Percentiles rank a stretch among this genome's conserved stretches.
These are phyloP conservation scores for Lacerta bilineata DNA, from an alignment of 2,797 vertebrate species.

Conservation along the genomic window DNA sequence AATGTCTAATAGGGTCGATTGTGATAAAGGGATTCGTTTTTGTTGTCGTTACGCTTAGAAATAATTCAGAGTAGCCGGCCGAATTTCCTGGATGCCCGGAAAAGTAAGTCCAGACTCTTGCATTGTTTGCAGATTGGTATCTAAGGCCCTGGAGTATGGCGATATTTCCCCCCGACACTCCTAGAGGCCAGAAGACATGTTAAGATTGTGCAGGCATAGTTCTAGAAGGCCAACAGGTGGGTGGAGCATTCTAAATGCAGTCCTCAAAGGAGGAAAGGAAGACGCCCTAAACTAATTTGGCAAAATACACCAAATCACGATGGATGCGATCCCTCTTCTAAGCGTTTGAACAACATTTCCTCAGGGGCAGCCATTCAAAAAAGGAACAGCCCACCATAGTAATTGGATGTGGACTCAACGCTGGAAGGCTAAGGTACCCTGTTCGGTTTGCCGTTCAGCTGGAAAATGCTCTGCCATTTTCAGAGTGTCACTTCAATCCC, in stretches of 20 bases:
- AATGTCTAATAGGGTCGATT: rapidly evolving
- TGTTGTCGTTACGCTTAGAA: not conserved
- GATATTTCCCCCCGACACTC: not conserved
- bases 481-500: not conserved
- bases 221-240: too few species aligned
- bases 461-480: not conserved
- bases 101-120: not conserved
- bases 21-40: not conserved
- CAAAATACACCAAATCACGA: not conserved
- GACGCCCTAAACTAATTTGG: not conserved
- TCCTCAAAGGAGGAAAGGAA: not conserved
- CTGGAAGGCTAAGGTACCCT: not conserved
- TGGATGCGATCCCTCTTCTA: not conserved
- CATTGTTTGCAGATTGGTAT: not conserved
- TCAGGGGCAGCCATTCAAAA: too few species aligned
- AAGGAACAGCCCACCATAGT: not conserved
- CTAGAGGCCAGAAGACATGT: not conserved
- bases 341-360: not conserved
- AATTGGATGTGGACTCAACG: not conserved
- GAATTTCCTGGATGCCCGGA: slow-evolving; percentile 24
- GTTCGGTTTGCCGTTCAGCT: not conserved
- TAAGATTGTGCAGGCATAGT: too few species aligned
- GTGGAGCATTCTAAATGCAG: not conserved
- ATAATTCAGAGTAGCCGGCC: not conserved
- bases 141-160: not conserved